Evolutionary conservation across 1,140 invertebrate genomes (phyloP).

Genomic region (Paraescarpia echinospica): DNA sequence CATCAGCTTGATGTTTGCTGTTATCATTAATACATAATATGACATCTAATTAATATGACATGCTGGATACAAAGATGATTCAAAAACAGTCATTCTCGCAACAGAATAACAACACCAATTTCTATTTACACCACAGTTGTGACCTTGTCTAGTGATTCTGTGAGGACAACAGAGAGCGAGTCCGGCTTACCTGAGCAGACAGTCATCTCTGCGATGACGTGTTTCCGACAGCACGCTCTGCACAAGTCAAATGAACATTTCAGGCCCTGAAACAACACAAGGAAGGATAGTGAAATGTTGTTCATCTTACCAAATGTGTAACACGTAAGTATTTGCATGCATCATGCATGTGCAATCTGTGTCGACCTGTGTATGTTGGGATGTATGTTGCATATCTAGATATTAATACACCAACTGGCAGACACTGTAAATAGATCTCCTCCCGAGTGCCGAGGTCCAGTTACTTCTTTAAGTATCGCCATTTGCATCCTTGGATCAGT

Average conservation of each 20-base stretch:
- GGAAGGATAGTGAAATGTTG: not conserved
- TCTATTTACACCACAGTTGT: not conserved
- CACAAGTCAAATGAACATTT: slow-evolving; percentile 27
- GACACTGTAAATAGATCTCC: not conserved
- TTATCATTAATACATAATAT: not conserved
- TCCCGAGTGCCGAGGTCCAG: not conserved
- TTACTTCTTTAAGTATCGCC: not conserved
- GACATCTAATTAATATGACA: not conserved
- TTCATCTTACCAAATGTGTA: not conserved
- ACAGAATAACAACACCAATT: not conserved
- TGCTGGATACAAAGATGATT: not conserved
- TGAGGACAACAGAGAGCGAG: not conserved
- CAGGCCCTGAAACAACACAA: slow-evolving; percentile 25
- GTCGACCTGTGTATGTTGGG: not conserved
- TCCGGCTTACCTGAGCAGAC: not conserved
- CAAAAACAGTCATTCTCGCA: not conserved
- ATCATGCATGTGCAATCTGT: slow-evolving; percentile 4
- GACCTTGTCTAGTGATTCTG: not conserved
- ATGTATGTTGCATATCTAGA: not conserved
- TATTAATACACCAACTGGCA: not conserved
- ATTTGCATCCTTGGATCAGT: not conserved
- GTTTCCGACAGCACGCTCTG: slow-evolving; percentile 22
- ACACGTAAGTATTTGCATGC: not conserved
- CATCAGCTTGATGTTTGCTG: too few species aligned
- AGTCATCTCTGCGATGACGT: not conserved